Evolutionary conservation across 2,888 invertebrate genomes (phyloP), one percentile per base, ranked within the genome.

Genomic region (Argynnis bischoffii): DNA sequence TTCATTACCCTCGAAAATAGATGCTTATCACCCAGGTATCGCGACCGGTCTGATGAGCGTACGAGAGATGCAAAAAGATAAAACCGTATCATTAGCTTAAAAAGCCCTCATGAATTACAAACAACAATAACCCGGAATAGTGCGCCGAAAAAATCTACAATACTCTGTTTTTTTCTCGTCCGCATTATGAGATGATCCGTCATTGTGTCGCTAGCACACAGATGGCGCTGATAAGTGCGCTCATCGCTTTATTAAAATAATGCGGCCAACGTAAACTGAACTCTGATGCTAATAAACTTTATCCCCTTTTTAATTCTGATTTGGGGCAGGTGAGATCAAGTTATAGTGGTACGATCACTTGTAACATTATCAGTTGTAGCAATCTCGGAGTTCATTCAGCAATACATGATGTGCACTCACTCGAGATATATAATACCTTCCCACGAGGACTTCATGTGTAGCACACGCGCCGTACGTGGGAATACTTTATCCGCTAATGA

Each of bases 41-140:
- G 4, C 26, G 26, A 26, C 26, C 67, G 69, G 70, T 73, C 66
- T 69, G 59, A 74, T 74, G 70, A 64, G 54, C 60, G 66, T 83
- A 74, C 67, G 72, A 63, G 72, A 81, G 85, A 87, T 89, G 81
- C 75, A 72, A 77, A 77, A 73, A 83, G 90, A 90, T 92, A 91
- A 89, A 86, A 86, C 86, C 88, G 85, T 92, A 90, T 92, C 92
- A 92, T 91, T 92, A 90, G 91, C 90, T 87, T 90, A 91, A 92
- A 92, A 90, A 89, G 87, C 87, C 87, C 87, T 89, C 85, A 89
- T 88, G 90, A 89, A 90, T 90, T 88, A 86, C 86, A 89, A 82
- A 79, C 82, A 85, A 91, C 90, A 92, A 92, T 88, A 83, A 84
- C 80, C 84, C 81, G 84, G 85, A 84, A 86, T 86, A 84, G 82